phyloP scores from a whole-genome alignment of 2,888 invertebrate genomes.

The Salticus scenicus region DNA sequence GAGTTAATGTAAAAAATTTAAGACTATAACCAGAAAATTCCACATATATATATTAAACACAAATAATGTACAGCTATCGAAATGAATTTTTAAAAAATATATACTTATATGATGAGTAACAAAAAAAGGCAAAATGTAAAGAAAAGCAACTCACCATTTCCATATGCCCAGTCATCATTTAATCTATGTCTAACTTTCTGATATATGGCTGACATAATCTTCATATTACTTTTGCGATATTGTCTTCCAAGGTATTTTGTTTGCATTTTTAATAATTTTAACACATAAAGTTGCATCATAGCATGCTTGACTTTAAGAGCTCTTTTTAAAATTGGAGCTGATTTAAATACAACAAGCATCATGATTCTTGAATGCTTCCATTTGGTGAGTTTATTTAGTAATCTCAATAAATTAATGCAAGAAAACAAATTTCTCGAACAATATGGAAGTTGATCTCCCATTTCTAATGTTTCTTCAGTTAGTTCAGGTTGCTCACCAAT shows the following conservation, averaged over 20 bases:
- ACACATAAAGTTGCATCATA: conserved; percentile 97
- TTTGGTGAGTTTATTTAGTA: conserved; percentile 98
- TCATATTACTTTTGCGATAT: conserved; percentile 99
- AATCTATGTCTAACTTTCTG: conserved; percentile 83
- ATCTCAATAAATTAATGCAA: conserved; percentile 95
- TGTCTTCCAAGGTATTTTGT: conserved; percentile 98
- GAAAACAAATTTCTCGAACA: conserved; percentile 99
- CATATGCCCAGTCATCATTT: conserved; percentile 99
- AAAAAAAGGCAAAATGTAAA: no score
- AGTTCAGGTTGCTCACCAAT: conserved; percentile 96
- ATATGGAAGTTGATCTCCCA: conserved; percentile 81
- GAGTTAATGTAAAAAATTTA: no score
- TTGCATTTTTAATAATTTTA: conserved; percentile 99
- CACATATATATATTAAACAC: no score
- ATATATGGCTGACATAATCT: conserved; percentile 99
- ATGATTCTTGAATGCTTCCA: conserved; percentile 99
- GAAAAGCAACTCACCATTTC: conserved; percentile 82
- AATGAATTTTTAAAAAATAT: no score
- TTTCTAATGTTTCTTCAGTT: conserved; percentile 87
- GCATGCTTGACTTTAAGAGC: conserved; percentile 95
- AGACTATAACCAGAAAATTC: no score
- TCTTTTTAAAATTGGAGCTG: conserved; percentile 97
- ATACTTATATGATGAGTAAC: no score
- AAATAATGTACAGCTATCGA: no score
- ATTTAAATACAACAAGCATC: conserved; percentile 99